These are phyloP conservation scores for Drosophila cognata DNA, from an alignment of 2,888 invertebrate species.

Conservation along the genomic window DNA sequence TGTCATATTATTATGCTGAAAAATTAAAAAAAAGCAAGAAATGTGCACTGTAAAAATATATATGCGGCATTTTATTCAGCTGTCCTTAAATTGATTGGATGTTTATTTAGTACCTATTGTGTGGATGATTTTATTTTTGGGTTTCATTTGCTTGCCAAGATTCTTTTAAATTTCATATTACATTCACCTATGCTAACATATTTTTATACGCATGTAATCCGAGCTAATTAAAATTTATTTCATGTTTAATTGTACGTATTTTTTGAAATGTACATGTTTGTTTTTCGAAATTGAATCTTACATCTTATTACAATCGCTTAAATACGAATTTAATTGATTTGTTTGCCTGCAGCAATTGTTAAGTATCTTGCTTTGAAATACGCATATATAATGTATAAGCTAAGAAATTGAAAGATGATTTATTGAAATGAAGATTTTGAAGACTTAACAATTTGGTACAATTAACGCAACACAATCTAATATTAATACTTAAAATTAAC, in stretches of 20 bases:
- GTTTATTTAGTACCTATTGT: slow-evolving; percentile 44
- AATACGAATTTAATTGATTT: slow-evolving; percentile 22
- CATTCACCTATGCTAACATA: slow-evolving; percentile 39
- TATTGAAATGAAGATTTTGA: slow-evolving; percentile 24
- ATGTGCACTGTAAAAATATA: slow-evolving; percentile 72
- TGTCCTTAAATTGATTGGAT: slow-evolving; percentile 42
- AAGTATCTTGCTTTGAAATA: slow-evolving; percentile 57
- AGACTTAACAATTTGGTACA: slow-evolving; percentile 21
- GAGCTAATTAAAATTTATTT: slow-evolving; percentile 58
- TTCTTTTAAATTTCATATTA: slow-evolving; percentile 27
- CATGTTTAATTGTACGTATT: slow-evolving; percentile 17
- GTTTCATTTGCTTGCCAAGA: slow-evolving; percentile 23
- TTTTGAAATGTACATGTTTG: slow-evolving; percentile 23
- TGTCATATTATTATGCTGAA: not conserved
- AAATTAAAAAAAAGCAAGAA: slow-evolving; percentile 2
- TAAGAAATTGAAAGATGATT: slow-evolving; percentile 23
- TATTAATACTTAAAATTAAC: slow-evolving; percentile 17
- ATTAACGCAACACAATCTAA: slow-evolving; percentile 41
- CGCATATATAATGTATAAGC: slow-evolving; percentile 11
- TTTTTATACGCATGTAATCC: slow-evolving; percentile 27
- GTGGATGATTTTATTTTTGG: slow-evolving; percentile 31
- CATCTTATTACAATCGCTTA: slow-evolving; percentile 27
- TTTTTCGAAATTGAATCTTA: slow-evolving; percentile 16
- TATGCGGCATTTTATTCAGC: slow-evolving; percentile 64
- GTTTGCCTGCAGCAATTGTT: slow-evolving; percentile 34